Evolutionary conservation across 2,113 vertebrate genomes (phyloP).

Genomic region (Manacus vitellinus): DNA sequence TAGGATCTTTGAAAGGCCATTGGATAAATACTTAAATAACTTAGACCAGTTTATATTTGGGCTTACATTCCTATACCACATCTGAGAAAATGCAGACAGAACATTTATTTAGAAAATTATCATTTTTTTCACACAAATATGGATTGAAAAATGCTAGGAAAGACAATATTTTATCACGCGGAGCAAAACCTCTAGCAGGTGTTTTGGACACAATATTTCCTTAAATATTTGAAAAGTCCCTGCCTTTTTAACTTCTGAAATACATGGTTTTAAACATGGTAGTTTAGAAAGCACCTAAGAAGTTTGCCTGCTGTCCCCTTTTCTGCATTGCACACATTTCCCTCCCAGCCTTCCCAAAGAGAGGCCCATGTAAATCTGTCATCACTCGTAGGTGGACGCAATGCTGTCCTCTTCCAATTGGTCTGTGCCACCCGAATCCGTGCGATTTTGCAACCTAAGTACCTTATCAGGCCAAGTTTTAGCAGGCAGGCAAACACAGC

Average conservation of each 20-base stretch:
- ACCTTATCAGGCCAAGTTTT: neutral
- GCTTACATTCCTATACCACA: neutral
- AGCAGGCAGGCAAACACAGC: neutral
- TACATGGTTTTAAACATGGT: accelerated
- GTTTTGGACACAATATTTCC: neutral
- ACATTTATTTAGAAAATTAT: neutral
- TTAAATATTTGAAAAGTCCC: neutral
- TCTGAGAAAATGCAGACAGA: neutral
- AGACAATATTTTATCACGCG: neutral
- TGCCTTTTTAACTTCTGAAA: neutral
- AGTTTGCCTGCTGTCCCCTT: neutral
- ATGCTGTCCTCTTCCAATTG: neutral
- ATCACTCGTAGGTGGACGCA: neutral
- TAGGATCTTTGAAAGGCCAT: neutral
- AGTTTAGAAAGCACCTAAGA: neutral
- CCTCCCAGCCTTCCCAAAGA: neutral
- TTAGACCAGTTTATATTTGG: neutral
- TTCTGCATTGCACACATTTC: neutral
- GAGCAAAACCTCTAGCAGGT: neutral
- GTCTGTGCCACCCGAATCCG: neutral
- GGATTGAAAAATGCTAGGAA: neutral
- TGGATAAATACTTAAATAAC: neutral
- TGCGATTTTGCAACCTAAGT: neutral
- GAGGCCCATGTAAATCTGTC: neutral
- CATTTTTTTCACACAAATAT: neutral